Evolutionary conservation across 2,797 vertebrate species (phyloP).

Genomic region (Gorsachius magnificus): DNA sequence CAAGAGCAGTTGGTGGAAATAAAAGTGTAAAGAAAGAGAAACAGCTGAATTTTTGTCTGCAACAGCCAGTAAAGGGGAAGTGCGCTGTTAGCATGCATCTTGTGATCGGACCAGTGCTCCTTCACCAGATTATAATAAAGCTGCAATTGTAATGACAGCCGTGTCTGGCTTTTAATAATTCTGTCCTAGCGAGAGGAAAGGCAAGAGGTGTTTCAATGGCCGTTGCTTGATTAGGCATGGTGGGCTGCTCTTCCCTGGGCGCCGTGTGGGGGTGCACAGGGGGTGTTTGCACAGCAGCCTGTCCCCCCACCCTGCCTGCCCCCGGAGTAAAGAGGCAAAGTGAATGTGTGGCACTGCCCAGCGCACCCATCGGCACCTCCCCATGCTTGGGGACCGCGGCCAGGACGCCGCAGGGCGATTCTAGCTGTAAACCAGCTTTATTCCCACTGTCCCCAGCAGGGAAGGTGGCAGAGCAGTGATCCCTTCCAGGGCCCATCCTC

Average conservation of each 20-base stretch:
- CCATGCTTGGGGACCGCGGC: fast-evolving
- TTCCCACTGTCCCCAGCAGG: fast-evolving
- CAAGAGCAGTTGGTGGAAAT: not conserved
- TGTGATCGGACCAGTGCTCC: not conserved
- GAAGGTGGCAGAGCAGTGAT: not conserved
- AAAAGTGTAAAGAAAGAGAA: not conserved
- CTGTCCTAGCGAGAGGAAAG: not conserved
- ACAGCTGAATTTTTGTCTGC: not conserved
- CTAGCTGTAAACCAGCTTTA: not conserved
- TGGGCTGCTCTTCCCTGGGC: not conserved
- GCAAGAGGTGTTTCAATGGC: not conserved
- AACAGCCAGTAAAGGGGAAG: not conserved
- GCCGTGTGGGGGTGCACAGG: fast-evolving
- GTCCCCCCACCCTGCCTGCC: not conserved
- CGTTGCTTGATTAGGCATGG: fast-evolving
- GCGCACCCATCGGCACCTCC: not conserved
- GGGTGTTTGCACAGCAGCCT: not conserved
- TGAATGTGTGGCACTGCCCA: fast-evolving
- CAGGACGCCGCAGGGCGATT: not conserved
- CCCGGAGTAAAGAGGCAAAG: too few species aligned
- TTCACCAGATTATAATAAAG: not conserved
- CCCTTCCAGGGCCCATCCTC: fast-evolving
- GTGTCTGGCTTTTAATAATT: not conserved
- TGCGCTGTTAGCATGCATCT: fast-evolving
- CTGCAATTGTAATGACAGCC: not conserved